Evolutionary conservation across 2,888 invertebrate genomes (phyloP), one percentile per base, ranked within the genome.

Genomic region (Scaptomyza parva): DNA sequence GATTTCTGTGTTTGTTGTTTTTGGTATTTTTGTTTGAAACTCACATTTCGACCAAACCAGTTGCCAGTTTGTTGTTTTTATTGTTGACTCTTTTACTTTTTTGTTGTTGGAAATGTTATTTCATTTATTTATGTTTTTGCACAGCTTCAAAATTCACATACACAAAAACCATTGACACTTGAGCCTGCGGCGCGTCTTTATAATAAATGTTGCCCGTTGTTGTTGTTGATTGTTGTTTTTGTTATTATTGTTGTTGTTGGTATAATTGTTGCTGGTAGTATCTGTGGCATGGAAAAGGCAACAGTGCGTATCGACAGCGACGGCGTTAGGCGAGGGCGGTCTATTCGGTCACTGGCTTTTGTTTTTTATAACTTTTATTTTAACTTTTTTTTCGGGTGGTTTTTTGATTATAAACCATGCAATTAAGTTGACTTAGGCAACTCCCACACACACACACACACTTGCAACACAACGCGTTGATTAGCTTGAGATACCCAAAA

Each of bases 151-250:
- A 70, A 72, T 57, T 81, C 69, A 75, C 72, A 70, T n/a, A n/a
- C 70, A 78, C 80, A 78, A 35, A 37, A 79, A 72, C 67, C 84
- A 84, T 86, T 85, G 84, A 85, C 84, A 85, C 81, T 86, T 84
- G 67, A 69, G 83, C 76, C 80, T 60, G 70, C 65, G 79, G 79
- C 82, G 67, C 64, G 70, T 79, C 73, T 81, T 76, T 81, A 66
- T 77, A 58, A 61, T 61, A 67, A 71, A 68, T 33, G 61, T 58
- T 76, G 57, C 40, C 60, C 41, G 62, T 50, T n/a, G n/a, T 64
- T 63, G 5, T 26, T 26, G 26, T 41, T 37, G n/a, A 39, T 14
- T 44, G 45, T 39, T 50, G 51, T 30, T 43, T 18, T 43, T 45
- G 41, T 18, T 11, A 28, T 22, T 33, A 26, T 28, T 50, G n/a